These are phyloP conservation scores for Papilio glaucus DNA, from an alignment of 1,140 invertebrate species.

Conservation along the genomic window DNA sequence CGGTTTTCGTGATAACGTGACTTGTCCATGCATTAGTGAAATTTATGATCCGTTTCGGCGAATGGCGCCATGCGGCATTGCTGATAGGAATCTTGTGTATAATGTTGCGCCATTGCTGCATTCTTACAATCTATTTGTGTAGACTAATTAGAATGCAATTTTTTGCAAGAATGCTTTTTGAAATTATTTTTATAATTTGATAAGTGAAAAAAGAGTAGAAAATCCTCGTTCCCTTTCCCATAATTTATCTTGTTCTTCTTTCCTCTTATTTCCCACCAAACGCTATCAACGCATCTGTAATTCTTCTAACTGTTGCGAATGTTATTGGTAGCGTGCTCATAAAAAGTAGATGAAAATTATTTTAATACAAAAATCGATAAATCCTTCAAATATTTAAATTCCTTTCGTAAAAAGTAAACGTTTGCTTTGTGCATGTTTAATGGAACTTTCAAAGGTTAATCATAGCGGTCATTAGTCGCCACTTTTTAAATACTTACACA, in stretches of 20 bases:
- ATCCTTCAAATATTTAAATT: too few relatives aligned
- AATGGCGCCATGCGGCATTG: slow-evolving; percentile 27
- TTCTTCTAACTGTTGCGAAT: too few relatives aligned
- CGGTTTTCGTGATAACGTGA: slow-evolving; percentile 28
- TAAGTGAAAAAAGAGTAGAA: neutral
- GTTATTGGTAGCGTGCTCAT: too few relatives aligned
- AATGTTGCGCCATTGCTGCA: slow-evolving; percentile 33
- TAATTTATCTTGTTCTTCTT: too few relatives aligned
- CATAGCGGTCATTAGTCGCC: slow-evolving; percentile 49
- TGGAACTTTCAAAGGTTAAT: slow-evolving; percentile 33
- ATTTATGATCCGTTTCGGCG: slow-evolving; percentile 14
- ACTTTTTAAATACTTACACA: slow-evolving; percentile 42
- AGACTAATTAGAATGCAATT: neutral
- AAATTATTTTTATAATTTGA: too few relatives aligned
- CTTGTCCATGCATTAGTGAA: slow-evolving; percentile 29
- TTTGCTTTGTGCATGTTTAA: slow-evolving; percentile 13
- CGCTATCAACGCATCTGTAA: too few relatives aligned
- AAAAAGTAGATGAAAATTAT: too few relatives aligned
- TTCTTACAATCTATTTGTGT: slow-evolving; percentile 3
- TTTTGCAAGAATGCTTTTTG: neutral
- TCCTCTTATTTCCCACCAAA: too few relatives aligned
- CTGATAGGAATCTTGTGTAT: slow-evolving; percentile 26
- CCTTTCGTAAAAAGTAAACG: neutral
- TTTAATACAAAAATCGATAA: too few relatives aligned
- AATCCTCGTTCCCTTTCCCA: too few relatives aligned